Conservation (phyloP, 2,797 vertebrate species). For the Myripristis murdjan region DNA sequence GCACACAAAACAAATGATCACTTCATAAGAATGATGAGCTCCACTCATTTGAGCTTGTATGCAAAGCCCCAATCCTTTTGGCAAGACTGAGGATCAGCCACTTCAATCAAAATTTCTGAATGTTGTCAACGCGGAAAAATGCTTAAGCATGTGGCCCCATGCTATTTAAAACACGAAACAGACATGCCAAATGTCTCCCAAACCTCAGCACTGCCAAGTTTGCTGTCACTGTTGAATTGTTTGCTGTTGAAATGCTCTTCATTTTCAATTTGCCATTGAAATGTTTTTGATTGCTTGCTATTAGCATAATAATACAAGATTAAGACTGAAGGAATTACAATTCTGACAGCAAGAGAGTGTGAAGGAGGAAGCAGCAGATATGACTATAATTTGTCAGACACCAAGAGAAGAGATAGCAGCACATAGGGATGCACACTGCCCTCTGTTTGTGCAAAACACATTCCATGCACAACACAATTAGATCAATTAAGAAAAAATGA, state of each 20-base stretch:
- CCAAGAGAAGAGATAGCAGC: constrained; percentile 8
- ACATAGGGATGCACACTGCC: neutral
- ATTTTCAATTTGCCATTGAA: constrained; percentile 55
- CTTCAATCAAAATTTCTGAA: neutral
- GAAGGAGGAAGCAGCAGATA: constrained; percentile 46
- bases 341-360: constrained; percentile 47
- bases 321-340: constrained; percentile 56
- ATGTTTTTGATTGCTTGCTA: constrained; percentile 58
- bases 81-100: neutral
- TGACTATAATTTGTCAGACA: constrained; percentile 32
- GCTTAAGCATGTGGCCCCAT: constrained; percentile 3
- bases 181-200: neutral
- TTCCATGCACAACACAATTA: constrained; percentile 23
- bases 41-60: neutral
- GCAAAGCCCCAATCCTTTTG: neutral
- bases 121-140: neutral
- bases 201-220: constrained; percentile 15
- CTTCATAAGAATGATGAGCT: neutral
- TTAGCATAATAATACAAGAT: constrained; percentile 67
- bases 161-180: constrained; percentile 17
- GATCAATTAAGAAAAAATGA: constrained; percentile 37
- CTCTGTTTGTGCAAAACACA: constrained; percentile 13
- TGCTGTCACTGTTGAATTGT: constrained; percentile 25
- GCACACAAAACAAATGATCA: neutral
- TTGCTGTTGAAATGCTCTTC: constrained; percentile 34